These are phyloP conservation scores for Paracanthobrama guichenoti DNA, from an alignment of 2,113 vertebrate genomes.

Conservation along the genomic window DNA sequence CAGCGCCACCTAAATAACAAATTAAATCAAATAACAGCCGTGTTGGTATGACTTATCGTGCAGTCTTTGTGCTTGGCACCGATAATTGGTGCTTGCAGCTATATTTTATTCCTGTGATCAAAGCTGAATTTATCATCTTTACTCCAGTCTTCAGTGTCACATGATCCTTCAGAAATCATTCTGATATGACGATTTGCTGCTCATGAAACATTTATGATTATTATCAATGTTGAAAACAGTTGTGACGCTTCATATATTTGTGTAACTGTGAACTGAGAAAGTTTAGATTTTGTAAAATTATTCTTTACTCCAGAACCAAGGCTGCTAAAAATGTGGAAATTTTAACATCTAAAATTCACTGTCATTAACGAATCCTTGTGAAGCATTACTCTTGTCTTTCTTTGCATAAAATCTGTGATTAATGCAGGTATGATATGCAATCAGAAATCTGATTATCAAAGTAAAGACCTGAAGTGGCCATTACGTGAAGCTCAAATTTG, in stretches of 20 bases:
- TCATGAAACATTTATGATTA: too few species aligned
- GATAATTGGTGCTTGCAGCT: too few species aligned
- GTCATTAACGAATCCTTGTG: neutral
- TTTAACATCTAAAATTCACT: too few species aligned
- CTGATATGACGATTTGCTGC: neutral
- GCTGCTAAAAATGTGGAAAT: neutral
- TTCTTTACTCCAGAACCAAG: neutral
- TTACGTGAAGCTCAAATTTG: conserved; percentile 11
- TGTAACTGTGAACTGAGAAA: too few species aligned
- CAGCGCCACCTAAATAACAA: too few species aligned
- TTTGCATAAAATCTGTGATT: neutral
- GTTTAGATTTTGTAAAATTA: too few species aligned
- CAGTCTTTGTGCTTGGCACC: too few species aligned
- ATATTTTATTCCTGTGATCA: neutral
- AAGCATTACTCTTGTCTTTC: neutral
- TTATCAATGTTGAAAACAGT: too few species aligned
- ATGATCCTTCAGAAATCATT: neutral
- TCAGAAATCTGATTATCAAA: conserved; percentile 27
- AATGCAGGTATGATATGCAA: neutral
- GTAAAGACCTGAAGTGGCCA: conserved; percentile 17
- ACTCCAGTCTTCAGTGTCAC: neutral
- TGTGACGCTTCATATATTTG: too few species aligned
- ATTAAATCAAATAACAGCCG: too few species aligned
- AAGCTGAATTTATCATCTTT: too few species aligned
- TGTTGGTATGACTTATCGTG: too few species aligned